Base-by-base conservation (phyloP, 2,888 invertebrate genomes). In the Macrophya annulata region DNA sequence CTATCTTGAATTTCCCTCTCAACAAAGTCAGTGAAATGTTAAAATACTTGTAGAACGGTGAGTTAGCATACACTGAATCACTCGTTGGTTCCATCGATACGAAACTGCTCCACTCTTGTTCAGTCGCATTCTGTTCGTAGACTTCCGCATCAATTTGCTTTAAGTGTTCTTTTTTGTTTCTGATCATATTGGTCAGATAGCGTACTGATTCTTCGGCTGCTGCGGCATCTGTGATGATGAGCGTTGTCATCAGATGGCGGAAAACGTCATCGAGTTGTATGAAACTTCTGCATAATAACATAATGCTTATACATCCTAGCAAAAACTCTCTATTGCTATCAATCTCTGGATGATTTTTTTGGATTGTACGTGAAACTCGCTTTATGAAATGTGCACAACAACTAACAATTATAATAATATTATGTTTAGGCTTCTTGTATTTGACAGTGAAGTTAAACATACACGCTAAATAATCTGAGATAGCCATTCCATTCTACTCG, bases 351-450 rank as follows among this genome's bases (percentile, higher is more conserved):
- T 21, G 21, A 8, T 68, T 21, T 31, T 21, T 68, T 31, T 68
- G 15, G 15, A 68, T 68, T 5, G 21, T 68, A 4, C n/a, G 15
- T 12, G 68, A 68, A 6, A 68, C 21, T 6, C 68, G 68, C 21
- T 68, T 68, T 6, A 68, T 68, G 31, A 68, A 68, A 31, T 68
- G 68, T 21, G 68, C 68, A 21, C 68, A 68, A 31, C 68, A 68
- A 31, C 25, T 68, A 4, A n/a, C 3, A 10, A 68, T 31, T 6
- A 68, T 68, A 6, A 68, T 31, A 25, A 68, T 6, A 15, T 68
- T 25, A 45, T 45, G 43, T 31, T 25, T 68, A 17, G 72, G 72
- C 40, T 31, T 72, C 40, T 72, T 8, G 12, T 40, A 10, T 10
- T 43, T 43, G 17, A 17, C 31, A 17, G 37, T 17, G 43, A 37